Percentiles rank a stretch among this genome's conserved stretches.
Evolutionary conservation across 2,113 vertebrate species (phyloP).

Genomic region (Salminus brasiliensis): DNA sequence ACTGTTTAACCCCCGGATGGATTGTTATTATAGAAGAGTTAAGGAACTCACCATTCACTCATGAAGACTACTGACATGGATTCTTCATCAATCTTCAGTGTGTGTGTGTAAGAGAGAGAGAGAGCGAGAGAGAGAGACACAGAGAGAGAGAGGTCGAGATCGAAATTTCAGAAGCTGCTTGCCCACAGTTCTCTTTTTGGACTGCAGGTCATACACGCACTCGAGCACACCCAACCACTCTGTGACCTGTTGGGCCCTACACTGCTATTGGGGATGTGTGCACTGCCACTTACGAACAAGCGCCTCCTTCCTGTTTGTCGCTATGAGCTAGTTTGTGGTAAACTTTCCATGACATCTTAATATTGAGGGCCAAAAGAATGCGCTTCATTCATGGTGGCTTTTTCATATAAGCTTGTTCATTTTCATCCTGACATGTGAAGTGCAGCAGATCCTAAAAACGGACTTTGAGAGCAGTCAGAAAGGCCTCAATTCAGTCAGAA

Average conservation of each 20-base stretch:
- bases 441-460: background rate
- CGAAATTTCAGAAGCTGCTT: background rate
- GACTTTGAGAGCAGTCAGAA: background rate
- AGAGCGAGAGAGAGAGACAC: background rate
- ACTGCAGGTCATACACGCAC: slow-evolving; percentile 20
- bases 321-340: slow-evolving; percentile 67
- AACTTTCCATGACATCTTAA: slow-evolving; percentile 87
- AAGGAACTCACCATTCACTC: slow-evolving; percentile 23
- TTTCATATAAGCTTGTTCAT: background rate
- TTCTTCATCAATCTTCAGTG: background rate
- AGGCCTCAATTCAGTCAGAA: background rate
- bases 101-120: too few species aligned
- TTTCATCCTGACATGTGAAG: background rate
- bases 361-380: slow-evolving; percentile 63
- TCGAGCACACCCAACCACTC: slow-evolving; percentile 22
- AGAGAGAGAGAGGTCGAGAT: background rate
- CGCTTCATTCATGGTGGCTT: slow-evolving; percentile 18
- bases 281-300: slow-evolving; percentile 62
- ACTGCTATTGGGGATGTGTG: slow-evolving; percentile 48
- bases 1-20: background rate
- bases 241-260: slow-evolving; percentile 35
- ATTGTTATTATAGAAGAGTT: background rate
- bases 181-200: background rate
- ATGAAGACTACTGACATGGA: background rate
- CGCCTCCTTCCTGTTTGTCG: slow-evolving; percentile 87